phyloP scores from a whole-genome alignment of 2,797 vertebrate genomes.

The Neosalanx taihuensis region DNA sequence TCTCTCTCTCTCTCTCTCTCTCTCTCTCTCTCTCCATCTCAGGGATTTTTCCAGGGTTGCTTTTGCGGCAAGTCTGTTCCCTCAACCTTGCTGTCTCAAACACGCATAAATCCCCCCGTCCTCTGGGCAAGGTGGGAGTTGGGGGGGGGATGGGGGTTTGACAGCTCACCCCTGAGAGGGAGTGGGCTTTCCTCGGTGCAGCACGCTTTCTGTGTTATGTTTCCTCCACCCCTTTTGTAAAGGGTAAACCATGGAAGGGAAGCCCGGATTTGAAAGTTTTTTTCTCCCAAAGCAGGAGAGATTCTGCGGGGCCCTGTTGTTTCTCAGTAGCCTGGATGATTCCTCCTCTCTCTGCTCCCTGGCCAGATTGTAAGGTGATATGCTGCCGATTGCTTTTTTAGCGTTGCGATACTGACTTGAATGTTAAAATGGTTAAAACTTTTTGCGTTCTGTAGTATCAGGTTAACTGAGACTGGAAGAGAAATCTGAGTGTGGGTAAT shows the following conservation, averaged over 20 bases:
- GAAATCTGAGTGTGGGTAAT: not conserved
- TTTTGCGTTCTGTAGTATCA: conserved; percentile 29
- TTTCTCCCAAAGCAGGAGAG: conserved; percentile 30
- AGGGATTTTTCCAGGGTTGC: conserved; percentile 13
- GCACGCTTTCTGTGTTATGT: conserved; percentile 38
- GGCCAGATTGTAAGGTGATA: not conserved
- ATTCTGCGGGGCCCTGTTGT: conserved; percentile 19
- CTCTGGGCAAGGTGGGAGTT: conserved; percentile 22
- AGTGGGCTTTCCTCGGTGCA: conserved; percentile 30
- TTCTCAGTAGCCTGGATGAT: not conserved
- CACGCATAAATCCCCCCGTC: conserved; percentile 39
- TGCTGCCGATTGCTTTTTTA: conserved; percentile 14
- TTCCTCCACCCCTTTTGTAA: conserved; percentile 41
- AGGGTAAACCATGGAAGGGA: conserved; percentile 24
- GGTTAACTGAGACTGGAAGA: not conserved
- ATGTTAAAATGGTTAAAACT: conserved; percentile 19
- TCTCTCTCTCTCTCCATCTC: conserved; percentile 3
- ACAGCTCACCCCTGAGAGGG: conserved; percentile 26
- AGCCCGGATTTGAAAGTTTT: conserved; percentile 30
- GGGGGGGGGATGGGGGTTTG: conserved; percentile 8
- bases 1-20: conserved; percentile 12
- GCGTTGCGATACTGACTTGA: conserved; percentile 9
- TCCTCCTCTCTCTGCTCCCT: not conserved
- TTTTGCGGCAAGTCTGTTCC: not conserved
- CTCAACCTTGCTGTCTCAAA: not conserved